A percentile compares a stretch with the other conserved stretches of the same genome.
phyloP scores from a whole-genome alignment of 1,140 invertebrate species.

The Bombus pascuorum region DNA sequence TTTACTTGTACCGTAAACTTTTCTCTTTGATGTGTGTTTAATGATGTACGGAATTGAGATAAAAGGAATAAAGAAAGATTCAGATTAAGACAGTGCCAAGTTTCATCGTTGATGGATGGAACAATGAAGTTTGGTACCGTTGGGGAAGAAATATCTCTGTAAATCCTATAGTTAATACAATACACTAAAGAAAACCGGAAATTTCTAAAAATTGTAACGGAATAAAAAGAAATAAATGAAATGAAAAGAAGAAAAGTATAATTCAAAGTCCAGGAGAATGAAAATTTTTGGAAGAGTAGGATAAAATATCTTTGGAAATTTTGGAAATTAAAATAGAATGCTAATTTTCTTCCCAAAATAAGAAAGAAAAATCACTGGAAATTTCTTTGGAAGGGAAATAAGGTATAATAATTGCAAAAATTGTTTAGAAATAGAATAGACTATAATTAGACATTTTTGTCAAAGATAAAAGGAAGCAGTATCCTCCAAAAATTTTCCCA shows the following conservation, averaged over 20 bases:
- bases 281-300: neutral
- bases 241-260: too few relatives aligned
- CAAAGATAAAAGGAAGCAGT: neutral
- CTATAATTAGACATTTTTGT: neutral
- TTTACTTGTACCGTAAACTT: neutral
- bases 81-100: neutral
- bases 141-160: constrained; percentile 26
- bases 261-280: neutral
- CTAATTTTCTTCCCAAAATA: neutral
- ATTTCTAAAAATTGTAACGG: neutral
- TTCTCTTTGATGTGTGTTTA: constrained; percentile 8
- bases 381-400: neutral
- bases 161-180: neutral
- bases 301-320: neutral
- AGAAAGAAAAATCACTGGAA: neutral
- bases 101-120: neutral
- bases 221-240: neutral
- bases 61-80: neutral
- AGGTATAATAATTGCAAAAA: neutral
- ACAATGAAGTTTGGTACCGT: constrained; percentile 19
- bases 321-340: too few relatives aligned
- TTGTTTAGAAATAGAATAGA: neutral
- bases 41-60: neutral
- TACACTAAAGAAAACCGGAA: neutral
- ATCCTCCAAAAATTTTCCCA: neutral